Evolutionary conservation across 1,140 invertebrate genomes (phyloP), one percentile per base, ranked within the genome.

Genomic region (Hyles euphorbiae): DNA sequence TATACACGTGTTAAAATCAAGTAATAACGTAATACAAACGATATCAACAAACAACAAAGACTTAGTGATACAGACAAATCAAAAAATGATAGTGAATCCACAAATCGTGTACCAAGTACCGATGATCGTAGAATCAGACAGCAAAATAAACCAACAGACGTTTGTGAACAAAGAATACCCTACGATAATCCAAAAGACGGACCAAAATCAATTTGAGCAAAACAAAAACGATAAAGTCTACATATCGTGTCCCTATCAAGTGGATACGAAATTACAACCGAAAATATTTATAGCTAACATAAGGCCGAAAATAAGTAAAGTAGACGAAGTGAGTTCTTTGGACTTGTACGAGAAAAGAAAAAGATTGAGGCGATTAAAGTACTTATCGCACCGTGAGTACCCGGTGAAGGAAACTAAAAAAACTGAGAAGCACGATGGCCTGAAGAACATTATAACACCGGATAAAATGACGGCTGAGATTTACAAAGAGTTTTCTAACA

Each of bases 41-140:
- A 12, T 79, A 44, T 60, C 78, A 3, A 79, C 70, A 57, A 81
- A 81, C 63, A 81, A 79, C 54, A 76, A 66, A 7, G 54, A 56
- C 32, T 11, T 56, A 11, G 33, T 56, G 9, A 68, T 82, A 57
- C 77, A 78, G 74, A 63, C 78, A 8, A 78, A 70, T 52, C 76
- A 82, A 66, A 83, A 82, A 59, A 69, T 81, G 4, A 75, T 85
- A 46, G 71, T 83, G 56, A 88, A 82, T 65, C 76, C 81, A 8
- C 81, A 88, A 69, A 82, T 88, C 55, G 68, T 87, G 4, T 88
- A 89, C 68, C 78, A 88, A 76, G 77, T 89, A 9, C 86, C 85
- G 1, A 77, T 87, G 70, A 68, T 83, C n/a, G 67, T 86, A 3
- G 86, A 89, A 50, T 34, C 67, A 33, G 80, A 87, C 49, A 72